Evolutionary conservation across 2,797 vertebrate genomes (phyloP).

Genomic region (Pangasius macronema): DNA sequence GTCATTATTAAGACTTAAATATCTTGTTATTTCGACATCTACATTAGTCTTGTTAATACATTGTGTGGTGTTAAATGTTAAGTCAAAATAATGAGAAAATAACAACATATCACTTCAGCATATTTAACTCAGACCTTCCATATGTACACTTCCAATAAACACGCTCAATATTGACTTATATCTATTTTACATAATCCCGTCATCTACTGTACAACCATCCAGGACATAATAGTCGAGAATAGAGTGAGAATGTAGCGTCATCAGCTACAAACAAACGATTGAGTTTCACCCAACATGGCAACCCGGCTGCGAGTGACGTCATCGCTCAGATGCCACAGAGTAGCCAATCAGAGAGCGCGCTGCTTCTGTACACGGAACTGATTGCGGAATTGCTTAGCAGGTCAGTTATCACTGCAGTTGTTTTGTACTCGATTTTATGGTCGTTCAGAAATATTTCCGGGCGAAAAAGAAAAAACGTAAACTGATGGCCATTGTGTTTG

Average conservation of each 20-base stretch:
- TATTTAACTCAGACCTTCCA: background rate
- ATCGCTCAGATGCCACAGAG: conserved; percentile 43
- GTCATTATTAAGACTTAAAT: background rate
- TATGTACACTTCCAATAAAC: background rate
- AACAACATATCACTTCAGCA: background rate
- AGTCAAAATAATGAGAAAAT: background rate
- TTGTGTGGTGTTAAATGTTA: background rate
- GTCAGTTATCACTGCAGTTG: conserved; percentile 45
- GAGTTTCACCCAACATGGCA: background rate
- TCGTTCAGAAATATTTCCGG: background rate
- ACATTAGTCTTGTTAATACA: background rate
- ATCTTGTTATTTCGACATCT: background rate
- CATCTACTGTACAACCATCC: background rate
- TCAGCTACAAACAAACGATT: background rate
- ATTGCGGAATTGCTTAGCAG: conserved; percentile 55
- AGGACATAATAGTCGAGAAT: background rate
- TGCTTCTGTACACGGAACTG: conserved; percentile 67
- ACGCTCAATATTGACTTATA: background rate
- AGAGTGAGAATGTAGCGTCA: background rate
- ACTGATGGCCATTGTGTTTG: background rate
- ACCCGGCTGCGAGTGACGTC: conserved; percentile 11
- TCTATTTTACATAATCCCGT: background rate
- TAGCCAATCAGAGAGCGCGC: conserved; percentile 62
- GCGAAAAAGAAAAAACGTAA: background rate
- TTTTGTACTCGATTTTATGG: background rate